Base-by-base conservation (phyloP, 2,797 vertebrate species). In the Peromyscus nudipes region DNA sequence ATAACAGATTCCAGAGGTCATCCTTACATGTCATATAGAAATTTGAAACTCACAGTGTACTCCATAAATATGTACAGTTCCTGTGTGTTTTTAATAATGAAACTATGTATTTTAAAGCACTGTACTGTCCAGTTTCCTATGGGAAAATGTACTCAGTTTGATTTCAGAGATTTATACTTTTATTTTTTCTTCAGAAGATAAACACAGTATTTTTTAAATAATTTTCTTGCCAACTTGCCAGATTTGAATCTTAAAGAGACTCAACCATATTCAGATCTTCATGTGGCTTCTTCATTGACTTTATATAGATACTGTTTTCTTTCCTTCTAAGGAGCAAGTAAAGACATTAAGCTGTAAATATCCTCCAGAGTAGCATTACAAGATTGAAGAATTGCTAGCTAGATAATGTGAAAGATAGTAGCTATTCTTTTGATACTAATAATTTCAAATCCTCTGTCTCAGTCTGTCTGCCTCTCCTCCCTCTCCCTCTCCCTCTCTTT, bases 161-260 rank as follows among this genome's bases (percentile, higher is more conserved):
- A n/a, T 92, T 88, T 71, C 27, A 89, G 34, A 92, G 71, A 87
- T 67, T 1, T 62, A 3, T 1, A 62, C 21, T 52, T 79, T 80
- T 92, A 79, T 92, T 8, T 13, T 64, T 55, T 17, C 55, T 94
- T 95, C 90, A 79, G 88, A 95, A 4, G 27, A 89, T 69, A 2
- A 79, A 83, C 62, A 91, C 96, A 97, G 83, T 97, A 93, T 98
- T 98, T 55, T 55, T 98, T 76, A 65, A 85, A 92, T 92, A 23
- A 89, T 91, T 89, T 98, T 97, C 95, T 97, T 95, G 82, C 60
- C 94, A 97, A 92, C 96, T 97, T 94, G 83, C 57, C 91, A 97
- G 92, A 98, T 0, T 96, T 96, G 92, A 92, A 97, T 80, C 40
- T 98, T 98, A 98, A 97, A 96, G 90, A 98, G 89, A 98, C 90